phyloP scores from a whole-genome alignment of 2,113 vertebrate species.

The Desmodus rotundus region DNA sequence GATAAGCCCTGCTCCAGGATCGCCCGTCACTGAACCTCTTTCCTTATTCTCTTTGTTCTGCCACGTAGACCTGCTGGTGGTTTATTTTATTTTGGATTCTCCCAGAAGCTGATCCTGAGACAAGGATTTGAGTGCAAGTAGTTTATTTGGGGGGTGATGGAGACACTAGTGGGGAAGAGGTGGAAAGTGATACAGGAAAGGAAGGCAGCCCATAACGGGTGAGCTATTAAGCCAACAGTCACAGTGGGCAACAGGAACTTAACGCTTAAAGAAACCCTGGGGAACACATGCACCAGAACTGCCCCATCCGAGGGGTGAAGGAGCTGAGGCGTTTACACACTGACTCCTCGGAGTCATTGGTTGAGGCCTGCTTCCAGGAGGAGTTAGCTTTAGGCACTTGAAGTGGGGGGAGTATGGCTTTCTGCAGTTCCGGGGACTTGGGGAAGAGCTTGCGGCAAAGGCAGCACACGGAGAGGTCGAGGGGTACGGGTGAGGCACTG shows the following conservation, averaged over 20 bases:
- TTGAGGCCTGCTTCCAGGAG: neutral
- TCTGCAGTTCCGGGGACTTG: neutral
- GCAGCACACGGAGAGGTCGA: neutral
- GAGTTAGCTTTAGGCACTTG: neutral
- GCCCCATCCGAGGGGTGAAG: neutral
- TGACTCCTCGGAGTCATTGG: neutral
- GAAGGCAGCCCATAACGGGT: neutral
- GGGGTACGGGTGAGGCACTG: neutral
- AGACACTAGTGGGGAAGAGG: neutral
- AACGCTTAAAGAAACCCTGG: neutral
- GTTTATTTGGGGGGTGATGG: neutral
- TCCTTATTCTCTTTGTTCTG: neutral
- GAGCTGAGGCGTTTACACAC: neutral
- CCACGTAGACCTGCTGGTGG: neutral
- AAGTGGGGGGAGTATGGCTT: neutral
- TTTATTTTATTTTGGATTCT: neutral
- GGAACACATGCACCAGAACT: neutral
- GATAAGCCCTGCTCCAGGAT: neutral
- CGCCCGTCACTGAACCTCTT: neutral
- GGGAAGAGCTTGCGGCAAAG: neutral
- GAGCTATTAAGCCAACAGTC: neutral
- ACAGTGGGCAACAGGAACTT: neutral
- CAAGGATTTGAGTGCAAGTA: neutral
- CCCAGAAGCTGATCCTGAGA: neutral
- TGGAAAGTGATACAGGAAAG: neutral